Percentiles rank a stretch among this genome's conserved stretches.
Evolutionary conservation across 2,797 vertebrate species (phyloP).

Genomic region (Prionace glauca): DNA sequence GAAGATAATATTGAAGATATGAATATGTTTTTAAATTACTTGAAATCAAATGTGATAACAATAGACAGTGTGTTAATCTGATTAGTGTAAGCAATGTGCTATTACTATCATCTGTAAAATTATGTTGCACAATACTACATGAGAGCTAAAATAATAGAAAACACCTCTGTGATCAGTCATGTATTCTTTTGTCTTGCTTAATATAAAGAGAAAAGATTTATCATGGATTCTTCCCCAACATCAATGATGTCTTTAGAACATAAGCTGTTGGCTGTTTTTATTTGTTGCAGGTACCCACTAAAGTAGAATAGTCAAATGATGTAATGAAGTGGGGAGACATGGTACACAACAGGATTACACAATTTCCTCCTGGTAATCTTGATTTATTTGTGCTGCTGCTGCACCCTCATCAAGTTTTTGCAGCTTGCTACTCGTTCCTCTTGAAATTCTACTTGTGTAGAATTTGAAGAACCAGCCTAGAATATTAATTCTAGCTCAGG

Average conservation of each 20-base stretch:
- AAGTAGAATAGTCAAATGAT: neutral
- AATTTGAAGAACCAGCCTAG: neutral
- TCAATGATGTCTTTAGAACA: neutral
- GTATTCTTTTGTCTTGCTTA: neutral
- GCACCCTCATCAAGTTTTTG: neutral
- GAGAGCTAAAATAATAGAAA: neutral
- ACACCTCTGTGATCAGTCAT: neutral
- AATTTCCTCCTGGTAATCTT: too few species aligned
- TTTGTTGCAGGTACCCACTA: neutral
- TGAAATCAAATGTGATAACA: neutral
- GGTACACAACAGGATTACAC: too few species aligned
- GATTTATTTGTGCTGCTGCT: neutral
- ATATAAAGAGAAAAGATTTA: neutral
- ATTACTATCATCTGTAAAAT: neutral
- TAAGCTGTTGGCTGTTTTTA: neutral
- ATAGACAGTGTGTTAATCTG: neutral
- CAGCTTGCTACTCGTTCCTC: neutral
- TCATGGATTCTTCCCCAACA: too few species aligned
- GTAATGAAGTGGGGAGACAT: neutral
- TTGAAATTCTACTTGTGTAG: neutral
- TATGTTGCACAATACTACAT: neutral
- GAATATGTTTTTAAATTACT: neutral
- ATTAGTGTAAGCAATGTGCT: neutral
- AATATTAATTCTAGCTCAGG: neutral
- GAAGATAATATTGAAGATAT: neutral